phyloP scores from a whole-genome alignment of 2,113 vertebrate genomes.

The Cinclus mexicanus region DNA sequence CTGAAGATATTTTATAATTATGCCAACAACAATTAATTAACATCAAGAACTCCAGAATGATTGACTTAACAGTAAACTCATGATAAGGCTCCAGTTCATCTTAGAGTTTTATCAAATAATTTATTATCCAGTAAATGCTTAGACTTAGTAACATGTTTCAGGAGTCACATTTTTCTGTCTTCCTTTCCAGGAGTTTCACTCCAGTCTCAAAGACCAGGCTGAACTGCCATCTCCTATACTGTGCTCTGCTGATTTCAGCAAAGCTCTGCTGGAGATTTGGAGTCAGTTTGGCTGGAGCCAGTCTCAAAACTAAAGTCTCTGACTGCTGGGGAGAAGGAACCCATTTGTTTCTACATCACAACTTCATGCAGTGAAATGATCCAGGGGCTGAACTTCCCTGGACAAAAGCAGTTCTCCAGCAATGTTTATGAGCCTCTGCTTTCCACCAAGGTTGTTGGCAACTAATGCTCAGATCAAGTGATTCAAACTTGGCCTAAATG shows the following conservation, averaged over 20 bases:
- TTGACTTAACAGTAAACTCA: conserved; percentile 65
- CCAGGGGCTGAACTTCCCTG: neutral
- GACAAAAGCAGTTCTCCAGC: neutral
- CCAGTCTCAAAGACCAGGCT: neutral
- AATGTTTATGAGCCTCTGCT: neutral
- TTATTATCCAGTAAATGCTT: conserved; percentile 39
- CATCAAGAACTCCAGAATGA: conserved; percentile 30
- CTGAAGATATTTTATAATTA: conserved; percentile 24
- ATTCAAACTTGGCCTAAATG: neutral
- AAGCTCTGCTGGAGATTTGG: neutral
- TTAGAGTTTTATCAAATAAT: conserved; percentile 38
- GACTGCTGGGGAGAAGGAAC: neutral
- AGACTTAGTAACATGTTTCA: neutral
- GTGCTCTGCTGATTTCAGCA: neutral
- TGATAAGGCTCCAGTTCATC: neutral
- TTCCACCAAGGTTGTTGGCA: neutral
- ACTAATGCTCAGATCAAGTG: neutral
- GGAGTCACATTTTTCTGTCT: neutral
- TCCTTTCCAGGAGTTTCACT: neutral
- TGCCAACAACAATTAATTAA: conserved; percentile 59
- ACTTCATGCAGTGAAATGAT: neutral
- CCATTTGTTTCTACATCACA: neutral
- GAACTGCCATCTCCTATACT: neutral
- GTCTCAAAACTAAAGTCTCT: neutral
- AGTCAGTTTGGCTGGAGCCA: neutral